Evolutionary conservation across 2,888 invertebrate species (phyloP), one percentile per base, ranked within the genome.

Genomic region (Megamerina dolium): DNA sequence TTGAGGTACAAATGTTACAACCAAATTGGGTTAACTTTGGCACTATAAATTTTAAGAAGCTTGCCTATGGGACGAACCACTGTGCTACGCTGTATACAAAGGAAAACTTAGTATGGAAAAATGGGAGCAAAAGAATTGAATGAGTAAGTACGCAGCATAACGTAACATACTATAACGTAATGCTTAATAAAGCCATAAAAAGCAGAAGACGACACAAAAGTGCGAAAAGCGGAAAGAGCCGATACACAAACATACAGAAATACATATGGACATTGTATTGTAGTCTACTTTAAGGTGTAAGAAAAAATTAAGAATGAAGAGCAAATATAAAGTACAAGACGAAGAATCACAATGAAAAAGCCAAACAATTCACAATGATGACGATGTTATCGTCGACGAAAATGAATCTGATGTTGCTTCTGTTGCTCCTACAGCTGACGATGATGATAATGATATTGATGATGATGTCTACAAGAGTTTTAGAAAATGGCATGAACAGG

Each of bases 181-280:
- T 34, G 41, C 35, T 34, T 41, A 41, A 41, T 41, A 41, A 35
- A 35, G 33, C 34, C 33, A 29, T 29, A 34, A 39, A 16, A 31
- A 31, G 20, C 18, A 31, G 19, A n/a, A n/a, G n/a, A n/a, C n/a
- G n/a, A n/a, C n/a, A n/a, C n/a, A n/a, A n/a, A 31, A 39, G 41
- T 23, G 42, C 21, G 31, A 30, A 42, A 42, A 37, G 23, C 30
- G 36, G 26, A 30, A 37, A 31, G 31, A 39, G 39, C 31, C 10
- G 20, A 29, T 40, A 18, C 6, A 23, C 23, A 8, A 8, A 8
- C 8, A 6, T 8, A 6, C 23, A 23, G 23, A 23, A 23, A 23
- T 23, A 4, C 14, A 5, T 12, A 13, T 16, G 9, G 10, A 32
- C 8, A 13, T 32, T 32, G 10, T 32, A 17, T 4, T 17, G 1